Percentiles rank a stretch among this genome's conserved stretches.
phyloP scores from a whole-genome alignment of 2,888 invertebrate species.

The Ethmia dodecea region DNA sequence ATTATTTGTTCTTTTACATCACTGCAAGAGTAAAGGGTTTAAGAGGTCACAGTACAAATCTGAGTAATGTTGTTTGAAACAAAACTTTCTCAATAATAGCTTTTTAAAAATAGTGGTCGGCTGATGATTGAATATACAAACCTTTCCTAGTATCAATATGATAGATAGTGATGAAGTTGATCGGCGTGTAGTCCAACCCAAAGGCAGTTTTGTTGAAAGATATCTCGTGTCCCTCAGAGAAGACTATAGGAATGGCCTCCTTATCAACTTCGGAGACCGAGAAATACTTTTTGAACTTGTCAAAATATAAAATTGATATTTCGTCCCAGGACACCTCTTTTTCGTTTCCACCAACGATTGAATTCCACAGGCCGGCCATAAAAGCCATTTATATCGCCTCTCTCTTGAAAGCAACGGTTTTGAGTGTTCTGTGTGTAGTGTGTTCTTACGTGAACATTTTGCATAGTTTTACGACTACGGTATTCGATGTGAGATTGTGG shows the following conservation, averaged over 20 bases:
- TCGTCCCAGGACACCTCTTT: constrained; percentile 62
- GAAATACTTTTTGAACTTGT: constrained; percentile 79
- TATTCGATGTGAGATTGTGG: too few relatives aligned
- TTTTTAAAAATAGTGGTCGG: too few relatives aligned
- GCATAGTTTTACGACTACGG: too few relatives aligned
- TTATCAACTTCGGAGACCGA: constrained; percentile 82
- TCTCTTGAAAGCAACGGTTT: neutral
- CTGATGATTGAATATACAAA: too few relatives aligned
- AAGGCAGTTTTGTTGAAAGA: constrained; percentile 64
- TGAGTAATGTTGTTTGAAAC: too few relatives aligned
- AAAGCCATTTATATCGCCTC: constrained; percentile 60
- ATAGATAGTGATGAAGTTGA: constrained; percentile 79
- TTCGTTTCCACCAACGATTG: constrained; percentile 61
- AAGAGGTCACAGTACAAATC: too few relatives aligned
- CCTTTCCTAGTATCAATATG: constrained; percentile 83
- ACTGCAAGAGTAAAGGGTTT: too few relatives aligned
- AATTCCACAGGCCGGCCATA: constrained; percentile 69
- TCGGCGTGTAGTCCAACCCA: constrained; percentile 76
- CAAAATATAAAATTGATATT: constrained; percentile 68
- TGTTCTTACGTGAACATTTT: too few relatives aligned
- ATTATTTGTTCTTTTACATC: too few relatives aligned
- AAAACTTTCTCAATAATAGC: too few relatives aligned
- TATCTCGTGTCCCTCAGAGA: constrained; percentile 70
- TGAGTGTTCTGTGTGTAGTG: neutral
- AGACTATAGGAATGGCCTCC: constrained; percentile 79